These are phyloP conservation scores for Vollenhovia emeryi DNA, from an alignment of 1,140 invertebrate species.

Conservation along the genomic window DNA sequence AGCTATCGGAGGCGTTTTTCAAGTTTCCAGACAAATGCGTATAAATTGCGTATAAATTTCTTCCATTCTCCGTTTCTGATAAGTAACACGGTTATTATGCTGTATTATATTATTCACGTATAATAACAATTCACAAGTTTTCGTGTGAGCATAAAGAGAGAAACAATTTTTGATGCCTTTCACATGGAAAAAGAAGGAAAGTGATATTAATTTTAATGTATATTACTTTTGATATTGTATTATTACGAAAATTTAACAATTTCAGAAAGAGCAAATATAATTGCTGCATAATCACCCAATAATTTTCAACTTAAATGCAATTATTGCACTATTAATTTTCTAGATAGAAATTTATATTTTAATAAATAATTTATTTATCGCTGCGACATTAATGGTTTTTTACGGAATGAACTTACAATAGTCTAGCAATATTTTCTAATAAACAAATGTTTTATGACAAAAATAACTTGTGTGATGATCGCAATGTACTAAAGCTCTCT, in stretches of 20 bases:
- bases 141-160: not conserved
- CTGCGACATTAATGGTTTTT: not conserved
- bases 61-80: conserved; percentile 10
- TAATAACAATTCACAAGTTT: conserved; percentile 19
- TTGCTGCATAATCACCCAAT: not conserved
- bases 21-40: not conserved
- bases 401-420: not conserved
- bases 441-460: conserved; percentile 35
- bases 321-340: not conserved
- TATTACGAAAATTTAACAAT: not conserved
- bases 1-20: conserved; percentile 17
- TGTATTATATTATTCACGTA: conserved; percentile 9
- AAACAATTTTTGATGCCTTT: not conserved
- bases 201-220: not conserved
- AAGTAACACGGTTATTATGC: conserved; percentile 1
- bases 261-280: not conserved
- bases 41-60: conserved; percentile 34
- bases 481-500: conserved; percentile 2
- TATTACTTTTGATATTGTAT: not conserved
- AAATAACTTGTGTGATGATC: not conserved
- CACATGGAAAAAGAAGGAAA: not conserved
- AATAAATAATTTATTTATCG: not conserved
- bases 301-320: not conserved
- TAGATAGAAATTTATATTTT: not conserved
- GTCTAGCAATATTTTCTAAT: not conserved